Percentiles rank a stretch among this genome's conserved stretches.
These are phyloP conservation scores for Artibeus jamaicensis DNA, from an alignment of 2,797 vertebrate genomes.

Conservation along the genomic window DNA sequence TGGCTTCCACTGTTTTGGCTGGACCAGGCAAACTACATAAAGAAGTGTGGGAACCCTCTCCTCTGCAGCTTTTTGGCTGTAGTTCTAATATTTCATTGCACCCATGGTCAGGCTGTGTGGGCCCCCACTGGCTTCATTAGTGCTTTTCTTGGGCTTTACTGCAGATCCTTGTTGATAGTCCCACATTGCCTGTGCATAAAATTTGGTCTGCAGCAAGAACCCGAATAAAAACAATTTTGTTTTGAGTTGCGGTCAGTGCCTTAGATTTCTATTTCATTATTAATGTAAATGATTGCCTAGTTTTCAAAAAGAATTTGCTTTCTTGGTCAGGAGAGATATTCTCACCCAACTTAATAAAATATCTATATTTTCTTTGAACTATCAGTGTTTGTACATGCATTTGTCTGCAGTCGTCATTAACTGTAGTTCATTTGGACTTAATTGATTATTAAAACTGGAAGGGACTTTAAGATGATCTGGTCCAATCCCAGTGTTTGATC, in stretches of 20 bases:
- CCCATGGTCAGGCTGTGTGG: not conserved
- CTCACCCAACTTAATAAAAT: not conserved
- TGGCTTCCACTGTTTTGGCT: not conserved
- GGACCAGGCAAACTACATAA: not conserved
- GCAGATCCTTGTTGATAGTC: not conserved
- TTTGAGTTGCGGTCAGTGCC: not conserved
- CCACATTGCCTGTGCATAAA: not conserved
- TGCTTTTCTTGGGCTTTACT: slow-evolving; percentile 19
- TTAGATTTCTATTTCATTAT: slow-evolving; percentile 20
- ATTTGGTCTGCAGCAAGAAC: not conserved
- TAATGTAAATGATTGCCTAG: slow-evolving; percentile 7
- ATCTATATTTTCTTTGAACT: not conserved
- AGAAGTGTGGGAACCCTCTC: not conserved
- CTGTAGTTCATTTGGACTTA: not conserved
- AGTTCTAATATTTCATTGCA: not conserved
- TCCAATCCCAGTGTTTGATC: not conserved
- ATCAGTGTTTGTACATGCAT: not conserved
- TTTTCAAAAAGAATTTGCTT: slow-evolving; percentile 32
- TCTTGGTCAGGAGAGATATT: not conserved
- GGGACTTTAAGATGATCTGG: not conserved
- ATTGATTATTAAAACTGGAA: not conserved
- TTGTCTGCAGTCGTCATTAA: slow-evolving; percentile 15
- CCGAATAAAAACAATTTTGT: slow-evolving; percentile 34
- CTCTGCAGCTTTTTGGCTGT: not conserved
- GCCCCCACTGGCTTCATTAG: not conserved